These are phyloP conservation scores for Limnephilus lunatus DNA, from an alignment of 2,888 invertebrate genomes.

Conservation along the genomic window DNA sequence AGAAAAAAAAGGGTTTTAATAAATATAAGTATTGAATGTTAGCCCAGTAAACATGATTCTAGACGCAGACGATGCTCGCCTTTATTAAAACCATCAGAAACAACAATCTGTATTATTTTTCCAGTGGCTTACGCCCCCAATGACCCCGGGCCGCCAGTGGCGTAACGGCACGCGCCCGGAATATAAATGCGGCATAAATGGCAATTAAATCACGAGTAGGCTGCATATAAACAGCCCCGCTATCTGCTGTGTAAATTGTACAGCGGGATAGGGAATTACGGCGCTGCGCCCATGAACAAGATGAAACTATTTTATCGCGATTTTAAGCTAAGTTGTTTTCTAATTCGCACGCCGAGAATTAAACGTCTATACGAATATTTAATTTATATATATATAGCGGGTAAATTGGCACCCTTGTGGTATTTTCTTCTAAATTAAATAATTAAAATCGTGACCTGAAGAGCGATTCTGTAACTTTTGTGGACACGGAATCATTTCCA, in stretches of 20 bases:
- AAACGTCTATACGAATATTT: too few relatives aligned
- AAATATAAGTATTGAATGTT: neutral
- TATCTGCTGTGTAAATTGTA: slow-evolving; percentile 43
- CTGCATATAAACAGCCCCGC: slow-evolving; percentile 61
- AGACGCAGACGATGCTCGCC: neutral
- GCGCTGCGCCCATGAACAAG: neutral
- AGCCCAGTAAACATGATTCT: neutral
- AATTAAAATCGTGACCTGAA: too few relatives aligned
- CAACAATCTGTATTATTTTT: slow-evolving; percentile 40
- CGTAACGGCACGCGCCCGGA: slow-evolving; percentile 45
- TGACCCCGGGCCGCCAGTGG: slow-evolving; percentile 36
- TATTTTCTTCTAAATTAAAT: too few relatives aligned
- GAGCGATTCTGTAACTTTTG: too few relatives aligned
- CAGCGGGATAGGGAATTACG: slow-evolving; percentile 25
- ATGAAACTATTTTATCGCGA: neutral
- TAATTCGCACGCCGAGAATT: too few relatives aligned
- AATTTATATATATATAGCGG: too few relatives aligned
- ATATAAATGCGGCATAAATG: slow-evolving; percentile 64
- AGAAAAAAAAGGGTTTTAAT: neutral
- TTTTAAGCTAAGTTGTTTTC: too few relatives aligned
- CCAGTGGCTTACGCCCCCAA: slow-evolving; percentile 22
- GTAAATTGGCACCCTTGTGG: too few relatives aligned
- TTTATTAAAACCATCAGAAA: slow-evolving; percentile 14
- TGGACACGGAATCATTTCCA: too few relatives aligned
- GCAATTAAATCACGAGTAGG: slow-evolving; percentile 63